These are phyloP conservation scores for Epinotia demarniana DNA, from an alignment of 2,888 invertebrate genomes.

Conservation along the genomic window DNA sequence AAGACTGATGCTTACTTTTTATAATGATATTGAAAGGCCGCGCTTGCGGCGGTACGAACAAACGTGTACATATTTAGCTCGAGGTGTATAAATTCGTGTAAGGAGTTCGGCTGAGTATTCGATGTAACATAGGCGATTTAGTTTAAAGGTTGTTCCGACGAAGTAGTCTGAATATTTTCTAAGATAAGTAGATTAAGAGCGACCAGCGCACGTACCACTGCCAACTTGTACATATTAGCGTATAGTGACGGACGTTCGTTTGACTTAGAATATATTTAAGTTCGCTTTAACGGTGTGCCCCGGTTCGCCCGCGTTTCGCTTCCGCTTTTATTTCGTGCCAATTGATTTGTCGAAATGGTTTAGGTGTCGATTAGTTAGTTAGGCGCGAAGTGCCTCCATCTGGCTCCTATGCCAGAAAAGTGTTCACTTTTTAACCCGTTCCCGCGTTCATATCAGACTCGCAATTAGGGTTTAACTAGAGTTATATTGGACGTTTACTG, in stretches of 20 bases:
- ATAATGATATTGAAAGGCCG: conserved; percentile 69
- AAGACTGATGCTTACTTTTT: conserved; percentile 82
- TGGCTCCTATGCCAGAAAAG: conserved; percentile 53
- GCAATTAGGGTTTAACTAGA: conserved; percentile 58
- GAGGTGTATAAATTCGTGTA: conserved; percentile 62
- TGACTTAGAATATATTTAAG: conserved; percentile 62
- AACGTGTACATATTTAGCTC: conserved; percentile 72
- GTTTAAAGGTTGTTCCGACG: conserved; percentile 53
- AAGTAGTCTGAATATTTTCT: conserved; percentile 69
- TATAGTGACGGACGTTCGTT: conserved; percentile 55
- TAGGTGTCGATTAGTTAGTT: conserved; percentile 40
- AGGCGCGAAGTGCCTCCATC: conserved; percentile 73
- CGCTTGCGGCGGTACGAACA: conserved; percentile 58
- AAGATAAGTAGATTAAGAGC: conserved; percentile 57
- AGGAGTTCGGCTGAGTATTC: conserved; percentile 48
- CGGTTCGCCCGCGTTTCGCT: conserved; percentile 56
- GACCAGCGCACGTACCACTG: conserved; percentile 80
- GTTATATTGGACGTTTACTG: conserved; percentile 62
- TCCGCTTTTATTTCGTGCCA: conserved; percentile 58
- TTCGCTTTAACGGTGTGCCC: conserved; percentile 57
- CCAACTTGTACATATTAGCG: conserved; percentile 77
- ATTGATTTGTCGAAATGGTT: conserved; percentile 38
- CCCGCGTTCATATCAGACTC: conserved; percentile 74
- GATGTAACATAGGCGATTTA: conserved; percentile 60
- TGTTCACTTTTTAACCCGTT: conserved; percentile 71